Evolutionary conservation across 2,797 vertebrate species (phyloP).

Genomic region (Falco novaeseelandiae): DNA sequence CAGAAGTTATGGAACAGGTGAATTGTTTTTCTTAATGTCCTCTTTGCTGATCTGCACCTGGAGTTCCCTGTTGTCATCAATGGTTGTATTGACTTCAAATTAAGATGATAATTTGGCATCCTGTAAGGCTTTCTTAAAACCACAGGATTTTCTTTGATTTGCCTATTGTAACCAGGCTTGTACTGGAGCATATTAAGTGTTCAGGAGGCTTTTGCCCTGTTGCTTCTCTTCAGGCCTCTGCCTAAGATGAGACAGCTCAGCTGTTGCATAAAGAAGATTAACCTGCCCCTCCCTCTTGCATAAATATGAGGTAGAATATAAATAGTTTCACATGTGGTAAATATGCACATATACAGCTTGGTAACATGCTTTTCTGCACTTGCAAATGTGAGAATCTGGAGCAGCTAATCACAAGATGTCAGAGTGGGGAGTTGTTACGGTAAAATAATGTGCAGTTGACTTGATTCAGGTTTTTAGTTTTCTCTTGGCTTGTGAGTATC

Average conservation of each 20-base stretch:
- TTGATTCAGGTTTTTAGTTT: background rate
- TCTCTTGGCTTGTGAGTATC: background rate
- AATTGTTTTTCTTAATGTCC: background rate
- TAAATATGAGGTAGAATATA: background rate
- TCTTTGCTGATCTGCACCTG: background rate
- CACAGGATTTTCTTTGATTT: background rate
- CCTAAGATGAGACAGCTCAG: background rate
- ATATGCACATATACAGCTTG: background rate
- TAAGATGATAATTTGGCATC: background rate
- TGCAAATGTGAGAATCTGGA: background rate
- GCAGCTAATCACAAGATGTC: background rate
- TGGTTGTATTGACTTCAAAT: background rate
- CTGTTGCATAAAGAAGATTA: background rate
- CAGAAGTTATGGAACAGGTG: conserved; percentile 98
- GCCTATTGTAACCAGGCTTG: background rate
- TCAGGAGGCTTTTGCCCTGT: background rate
- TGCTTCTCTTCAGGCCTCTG: background rate
- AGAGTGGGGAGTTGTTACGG: background rate
- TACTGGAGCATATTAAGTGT: background rate
- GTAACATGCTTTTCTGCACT: background rate
- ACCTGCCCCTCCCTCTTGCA: background rate
- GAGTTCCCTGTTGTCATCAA: background rate
- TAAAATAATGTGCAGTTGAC: background rate
- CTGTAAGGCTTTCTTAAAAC: background rate
- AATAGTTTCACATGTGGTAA: background rate